Percentiles rank a stretch among this genome's conserved stretches.
phyloP scores from a whole-genome alignment of 1,140 invertebrate species.

The Heliothis virescens region DNA sequence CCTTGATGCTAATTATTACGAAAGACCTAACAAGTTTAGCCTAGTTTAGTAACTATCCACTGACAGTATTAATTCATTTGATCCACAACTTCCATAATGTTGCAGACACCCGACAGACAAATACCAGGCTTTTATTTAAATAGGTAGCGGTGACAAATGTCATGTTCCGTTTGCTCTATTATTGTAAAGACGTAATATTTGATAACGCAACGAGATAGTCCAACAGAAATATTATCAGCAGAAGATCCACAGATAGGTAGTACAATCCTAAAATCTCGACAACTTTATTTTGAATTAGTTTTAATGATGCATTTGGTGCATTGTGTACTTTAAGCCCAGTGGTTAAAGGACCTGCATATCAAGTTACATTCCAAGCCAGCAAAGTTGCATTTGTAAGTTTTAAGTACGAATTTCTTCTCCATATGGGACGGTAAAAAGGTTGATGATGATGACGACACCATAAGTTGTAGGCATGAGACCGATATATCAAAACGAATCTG shows the following conservation, averaged over 20 bases:
- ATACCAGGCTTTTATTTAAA: constrained; percentile 12
- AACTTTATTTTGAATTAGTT: background rate
- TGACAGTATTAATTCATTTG: constrained; percentile 33
- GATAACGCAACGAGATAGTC: constrained; percentile 7
- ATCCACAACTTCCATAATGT: background rate
- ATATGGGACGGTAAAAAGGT: too few species aligned
- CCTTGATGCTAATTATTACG: constrained; percentile 11
- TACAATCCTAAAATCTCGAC: background rate
- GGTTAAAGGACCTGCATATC: too few species aligned
- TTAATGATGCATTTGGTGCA: too few species aligned
- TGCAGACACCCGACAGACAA: constrained; percentile 9
- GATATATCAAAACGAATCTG: too few species aligned
- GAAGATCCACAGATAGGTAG: background rate
- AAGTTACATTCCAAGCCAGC: too few species aligned
- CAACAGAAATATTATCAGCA: background rate
- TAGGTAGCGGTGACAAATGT: background rate
- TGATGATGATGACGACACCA: too few species aligned
- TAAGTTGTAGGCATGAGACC: too few species aligned
- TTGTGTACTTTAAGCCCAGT: too few species aligned
- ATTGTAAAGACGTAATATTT: constrained; percentile 21
- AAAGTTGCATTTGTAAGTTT: too few species aligned
- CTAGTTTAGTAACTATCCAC: constrained; percentile 7
- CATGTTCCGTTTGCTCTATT: constrained; percentile 20
- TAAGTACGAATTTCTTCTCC: too few species aligned
- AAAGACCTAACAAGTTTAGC: constrained; percentile 23